phyloP scores from a whole-genome alignment of 2,888 invertebrate genomes.

The Drosophila mayaguana region DNA sequence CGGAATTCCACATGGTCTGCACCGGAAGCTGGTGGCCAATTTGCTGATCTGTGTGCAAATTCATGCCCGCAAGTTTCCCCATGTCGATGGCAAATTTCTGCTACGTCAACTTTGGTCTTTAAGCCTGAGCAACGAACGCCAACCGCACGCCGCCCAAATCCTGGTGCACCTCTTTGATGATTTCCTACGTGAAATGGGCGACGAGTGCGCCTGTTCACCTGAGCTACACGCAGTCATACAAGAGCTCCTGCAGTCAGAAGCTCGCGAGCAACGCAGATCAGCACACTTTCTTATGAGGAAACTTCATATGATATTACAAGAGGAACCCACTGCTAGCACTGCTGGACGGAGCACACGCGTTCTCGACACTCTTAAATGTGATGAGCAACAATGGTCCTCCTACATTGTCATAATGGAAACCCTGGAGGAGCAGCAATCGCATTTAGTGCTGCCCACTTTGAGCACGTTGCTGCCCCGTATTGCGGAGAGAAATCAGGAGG shows the following conservation, averaged over 20 bases:
- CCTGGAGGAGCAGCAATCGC: conserved; percentile 83
- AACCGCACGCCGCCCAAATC: conserved; percentile 60
- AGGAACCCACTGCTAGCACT: conserved; percentile 2
- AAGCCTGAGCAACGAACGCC: conserved; percentile 38
- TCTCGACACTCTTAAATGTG: conserved; percentile 37
- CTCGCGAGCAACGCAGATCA: conserved; percentile 71
- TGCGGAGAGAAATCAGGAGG: conserved; percentile 1
- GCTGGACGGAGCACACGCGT: not conserved
- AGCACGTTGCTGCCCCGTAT: conserved; percentile 54
- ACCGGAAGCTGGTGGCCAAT: conserved; percentile 61
- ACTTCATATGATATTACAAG: conserved; percentile 25
- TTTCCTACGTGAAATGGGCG: conserved; percentile 52
- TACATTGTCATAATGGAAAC: conserved; percentile 81
- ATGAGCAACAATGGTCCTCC: conserved; percentile 58
- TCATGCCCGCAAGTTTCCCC: conserved; percentile 63
- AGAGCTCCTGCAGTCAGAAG: conserved; percentile 60
- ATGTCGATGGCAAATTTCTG: conserved; percentile 53
- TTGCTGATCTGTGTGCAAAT: conserved; percentile 71
- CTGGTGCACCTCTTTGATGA: conserved; percentile 75
- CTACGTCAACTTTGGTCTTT: conserved; percentile 65
- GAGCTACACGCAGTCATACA: conserved; percentile 59
- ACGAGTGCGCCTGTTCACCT: conserved; percentile 36
- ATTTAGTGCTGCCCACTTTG: conserved; percentile 82
- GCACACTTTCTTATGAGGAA: conserved; percentile 74
- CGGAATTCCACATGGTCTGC: conserved; percentile 4